Evolutionary conservation across 2,797 vertebrate species (phyloP).

Genomic region (Acanthurus leucopareius): DNA sequence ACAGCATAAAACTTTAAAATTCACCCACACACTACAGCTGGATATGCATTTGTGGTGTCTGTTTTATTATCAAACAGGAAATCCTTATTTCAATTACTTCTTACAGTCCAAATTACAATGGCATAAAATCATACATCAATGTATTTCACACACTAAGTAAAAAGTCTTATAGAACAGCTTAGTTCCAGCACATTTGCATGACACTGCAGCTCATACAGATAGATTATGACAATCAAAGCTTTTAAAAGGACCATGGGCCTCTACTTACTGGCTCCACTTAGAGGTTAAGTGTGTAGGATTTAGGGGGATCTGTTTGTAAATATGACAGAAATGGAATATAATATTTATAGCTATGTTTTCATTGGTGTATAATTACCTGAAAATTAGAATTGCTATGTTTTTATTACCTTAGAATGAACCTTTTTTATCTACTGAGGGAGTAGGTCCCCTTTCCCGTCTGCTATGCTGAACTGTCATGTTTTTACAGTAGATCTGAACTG

Average conservation of each 20-base stretch:
- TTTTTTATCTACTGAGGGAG: too few relatives aligned
- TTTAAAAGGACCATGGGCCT: background rate
- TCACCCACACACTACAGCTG: background rate
- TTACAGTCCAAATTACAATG: conserved; percentile 43
- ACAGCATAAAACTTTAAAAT: background rate
- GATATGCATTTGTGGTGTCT: background rate
- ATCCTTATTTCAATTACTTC: conserved; percentile 22
- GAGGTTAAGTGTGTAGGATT: too few relatives aligned
- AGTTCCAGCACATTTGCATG: conserved; percentile 44
- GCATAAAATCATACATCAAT: conserved; percentile 42
- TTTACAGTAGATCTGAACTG: too few relatives aligned
- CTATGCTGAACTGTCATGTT: too few relatives aligned
- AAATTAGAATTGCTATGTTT: too few relatives aligned
- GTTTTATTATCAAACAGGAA: conserved; percentile 73
- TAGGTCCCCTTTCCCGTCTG: too few relatives aligned
- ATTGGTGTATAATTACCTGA: too few relatives aligned
- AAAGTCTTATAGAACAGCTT: conserved; percentile 25
- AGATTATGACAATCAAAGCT: conserved; percentile 9
- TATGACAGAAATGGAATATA: too few relatives aligned
- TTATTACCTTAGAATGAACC: too few relatives aligned
- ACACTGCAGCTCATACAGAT: conserved; percentile 41
- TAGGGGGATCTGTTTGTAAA: too few relatives aligned
- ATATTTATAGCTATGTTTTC: too few relatives aligned
- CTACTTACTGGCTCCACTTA: background rate
- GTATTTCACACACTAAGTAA: conserved; percentile 13